These are phyloP conservation scores for Drosophila anomalata DNA, from an alignment of 2,888 invertebrate genomes.

Conservation along the genomic window DNA sequence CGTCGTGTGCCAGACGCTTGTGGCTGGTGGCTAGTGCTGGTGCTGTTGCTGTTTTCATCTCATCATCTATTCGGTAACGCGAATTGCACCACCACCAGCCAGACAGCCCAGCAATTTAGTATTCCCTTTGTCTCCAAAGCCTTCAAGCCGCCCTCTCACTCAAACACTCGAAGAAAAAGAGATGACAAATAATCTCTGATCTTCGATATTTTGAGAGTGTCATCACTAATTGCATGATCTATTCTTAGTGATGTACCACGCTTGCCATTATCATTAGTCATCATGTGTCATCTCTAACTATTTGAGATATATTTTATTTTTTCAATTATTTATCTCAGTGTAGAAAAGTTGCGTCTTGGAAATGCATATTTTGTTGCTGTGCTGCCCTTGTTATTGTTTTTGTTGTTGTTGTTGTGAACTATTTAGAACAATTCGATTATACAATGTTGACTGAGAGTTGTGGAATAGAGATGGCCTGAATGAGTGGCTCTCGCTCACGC, in stretches of 20 bases:
- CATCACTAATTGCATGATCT: too few species aligned
- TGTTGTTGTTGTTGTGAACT: conserved; percentile 50
- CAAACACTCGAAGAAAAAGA: background rate
- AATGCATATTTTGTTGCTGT: conserved; percentile 2
- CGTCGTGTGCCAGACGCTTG: conserved; percentile 16
- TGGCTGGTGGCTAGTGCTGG: conserved; percentile 6
- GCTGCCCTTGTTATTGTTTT: conserved; percentile 8
- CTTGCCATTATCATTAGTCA: too few species aligned
- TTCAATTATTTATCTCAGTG: background rate
- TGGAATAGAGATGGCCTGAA: conserved; percentile 19
- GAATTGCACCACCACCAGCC: conserved; percentile 53
- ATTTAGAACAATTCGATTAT: conserved; percentile 74
- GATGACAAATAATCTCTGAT: too few species aligned
- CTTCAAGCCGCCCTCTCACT: background rate
- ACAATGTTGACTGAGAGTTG: conserved; percentile 50
- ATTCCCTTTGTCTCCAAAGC: conserved; percentile 4
- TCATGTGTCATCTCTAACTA: too few species aligned
- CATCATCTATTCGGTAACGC: conserved; percentile 68
- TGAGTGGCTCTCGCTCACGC: background rate
- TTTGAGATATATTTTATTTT: background rate
- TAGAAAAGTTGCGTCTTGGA: conserved; percentile 9
- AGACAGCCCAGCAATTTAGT: conserved; percentile 13
- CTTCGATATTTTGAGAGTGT: too few species aligned
- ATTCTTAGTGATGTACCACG: too few species aligned
- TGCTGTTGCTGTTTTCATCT: conserved; percentile 57